Base-by-base conservation (phyloP, 2,888 invertebrate genomes). In the Achlya flavicornis region DNA sequence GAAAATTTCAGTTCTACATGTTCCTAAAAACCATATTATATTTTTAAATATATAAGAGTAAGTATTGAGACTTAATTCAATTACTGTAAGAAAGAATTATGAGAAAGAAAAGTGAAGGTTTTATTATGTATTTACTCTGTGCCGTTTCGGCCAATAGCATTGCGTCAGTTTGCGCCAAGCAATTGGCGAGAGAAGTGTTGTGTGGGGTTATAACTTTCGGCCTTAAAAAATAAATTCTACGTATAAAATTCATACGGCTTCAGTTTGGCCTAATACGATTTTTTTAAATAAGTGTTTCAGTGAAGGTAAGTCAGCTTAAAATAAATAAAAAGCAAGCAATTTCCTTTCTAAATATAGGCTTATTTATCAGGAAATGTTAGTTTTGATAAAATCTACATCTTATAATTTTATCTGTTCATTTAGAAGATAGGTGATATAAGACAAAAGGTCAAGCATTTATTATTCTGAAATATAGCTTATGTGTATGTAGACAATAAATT, bases 151-250 rank as follows among this genome's bases (percentile, higher is more conserved):
- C 79, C 80, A 81, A 81, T 81, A 64, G 65, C 33, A 63, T 64
- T 73, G 75, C 79, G 83, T 79, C 90, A 92, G 92, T 92, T 64
- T 76, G 83, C 88, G 89, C 85, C 82, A 74, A 81, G 69, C 81
- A 64, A 67, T 83, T 81, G 90, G 86, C 88, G 86, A 75, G 84
- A 66, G 61, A 69, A 77, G 90, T 78, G 69, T 77, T 72, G 62
- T 46, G 67, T 58, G 61, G 62, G 33, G 57, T 57, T 60, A 35
- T 57, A 68, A 41, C 41, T 19, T 65, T 73, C 74, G 80, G 76
- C 72, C 76, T n/a, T 83, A 78, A 82, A 77, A 79, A 76, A 74
- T 68, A 76, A 75, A 81, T 69, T 74, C 62, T 66, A 66, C 84
- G 85, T 76, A 70, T 72, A 70, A 64, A 74, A 73, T 59, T 74